These are phyloP conservation scores for Deroplatys truncata DNA, from an alignment of 2,888 invertebrate species.

Conservation along the genomic window DNA sequence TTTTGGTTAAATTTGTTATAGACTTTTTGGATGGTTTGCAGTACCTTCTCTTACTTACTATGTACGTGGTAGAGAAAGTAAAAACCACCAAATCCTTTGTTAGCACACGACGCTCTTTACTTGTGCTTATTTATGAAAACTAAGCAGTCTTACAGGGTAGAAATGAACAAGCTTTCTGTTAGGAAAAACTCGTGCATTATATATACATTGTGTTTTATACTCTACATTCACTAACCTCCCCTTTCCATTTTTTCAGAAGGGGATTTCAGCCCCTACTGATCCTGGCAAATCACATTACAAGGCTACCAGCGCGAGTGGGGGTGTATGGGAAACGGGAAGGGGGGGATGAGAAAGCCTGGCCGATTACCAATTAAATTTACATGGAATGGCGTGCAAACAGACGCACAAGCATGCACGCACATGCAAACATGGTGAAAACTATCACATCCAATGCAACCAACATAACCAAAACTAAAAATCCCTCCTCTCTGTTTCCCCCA, in stretches of 20 bases:
- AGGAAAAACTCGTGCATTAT: neutral
- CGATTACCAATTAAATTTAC: conserved; percentile 13
- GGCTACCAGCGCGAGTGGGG: neutral
- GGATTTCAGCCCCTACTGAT: conserved; percentile 2
- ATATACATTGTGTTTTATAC: neutral
- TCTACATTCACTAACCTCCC: no score
- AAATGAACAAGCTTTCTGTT: neutral
- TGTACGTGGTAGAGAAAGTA: no score
- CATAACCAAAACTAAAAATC: neutral
- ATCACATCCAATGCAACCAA: neutral
- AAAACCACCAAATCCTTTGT: no score
- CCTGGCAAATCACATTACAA: conserved; percentile 1
- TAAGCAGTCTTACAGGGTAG: neutral
- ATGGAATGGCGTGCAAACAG: neutral
- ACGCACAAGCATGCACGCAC: neutral
- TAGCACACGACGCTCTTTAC: no score
- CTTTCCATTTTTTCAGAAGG: neutral
- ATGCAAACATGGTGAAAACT: neutral
- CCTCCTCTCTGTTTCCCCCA: neutral
- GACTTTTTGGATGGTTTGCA: no score
- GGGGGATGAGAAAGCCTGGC: neutral
- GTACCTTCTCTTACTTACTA: no score
- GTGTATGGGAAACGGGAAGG: neutral
- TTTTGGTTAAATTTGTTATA: no score
- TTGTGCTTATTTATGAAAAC: neutral